Conservation (phyloP, 2,797 vertebrate genomes). For the Onychomys torridus region DNA sequence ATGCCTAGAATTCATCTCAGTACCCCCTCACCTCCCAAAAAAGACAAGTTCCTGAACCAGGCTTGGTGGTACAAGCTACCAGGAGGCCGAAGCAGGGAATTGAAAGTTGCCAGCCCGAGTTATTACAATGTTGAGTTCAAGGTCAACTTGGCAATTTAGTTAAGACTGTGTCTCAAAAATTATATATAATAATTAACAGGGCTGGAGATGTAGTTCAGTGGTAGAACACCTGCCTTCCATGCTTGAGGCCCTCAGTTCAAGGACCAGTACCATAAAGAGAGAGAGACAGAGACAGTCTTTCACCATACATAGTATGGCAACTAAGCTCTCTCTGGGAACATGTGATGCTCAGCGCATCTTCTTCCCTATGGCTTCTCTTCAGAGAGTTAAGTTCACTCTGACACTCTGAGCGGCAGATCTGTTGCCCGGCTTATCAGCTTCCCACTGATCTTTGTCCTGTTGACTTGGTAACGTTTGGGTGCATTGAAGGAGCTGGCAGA, state of each 20-base stretch:
- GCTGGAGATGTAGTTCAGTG: not conserved
- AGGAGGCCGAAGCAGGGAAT: not conserved
- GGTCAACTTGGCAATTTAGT: not conserved
- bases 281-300: not conserved
- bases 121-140: not conserved
- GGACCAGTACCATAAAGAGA: not conserved
- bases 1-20: not conserved
- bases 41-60: not conserved
- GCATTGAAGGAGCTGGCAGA: not conserved
- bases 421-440: not conserved
- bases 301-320: not conserved
- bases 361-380: not conserved
- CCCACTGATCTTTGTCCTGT: slow-evolving; percentile 53
- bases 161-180: not conserved
- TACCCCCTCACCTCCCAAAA: not conserved
- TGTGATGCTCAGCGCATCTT: rapidly evolving
- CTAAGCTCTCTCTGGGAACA: not conserved
- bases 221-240: not conserved
- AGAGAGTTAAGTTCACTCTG: not conserved
- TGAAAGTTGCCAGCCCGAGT: not conserved
- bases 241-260: not conserved
- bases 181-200: not conserved
- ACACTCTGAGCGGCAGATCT: not conserved
- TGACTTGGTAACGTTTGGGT: not conserved
- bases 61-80: not conserved